Conservation (phyloP, 2,888 invertebrate species). For the Perithous albicinctus region DNA sequence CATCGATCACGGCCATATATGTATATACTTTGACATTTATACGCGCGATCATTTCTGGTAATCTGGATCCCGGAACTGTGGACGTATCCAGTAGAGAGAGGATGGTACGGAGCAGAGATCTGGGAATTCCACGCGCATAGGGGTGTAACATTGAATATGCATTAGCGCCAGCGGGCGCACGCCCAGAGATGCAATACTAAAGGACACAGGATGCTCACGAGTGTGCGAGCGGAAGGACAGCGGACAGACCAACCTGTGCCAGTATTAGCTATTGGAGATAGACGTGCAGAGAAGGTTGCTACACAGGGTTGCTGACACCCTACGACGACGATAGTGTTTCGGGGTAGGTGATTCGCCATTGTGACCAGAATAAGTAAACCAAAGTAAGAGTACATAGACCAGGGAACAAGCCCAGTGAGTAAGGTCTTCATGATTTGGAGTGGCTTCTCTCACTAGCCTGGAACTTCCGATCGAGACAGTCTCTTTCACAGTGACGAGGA, state of each 20-base stretch:
- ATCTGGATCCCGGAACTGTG: constrained; percentile 24
- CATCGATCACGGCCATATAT: constrained; percentile 4
- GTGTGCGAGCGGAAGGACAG: constrained; percentile 35
- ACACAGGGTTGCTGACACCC: constrained; percentile 61
- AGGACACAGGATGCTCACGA: constrained; percentile 29
- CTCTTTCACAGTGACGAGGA: constrained; percentile 6
- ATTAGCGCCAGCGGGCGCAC: constrained; percentile 76
- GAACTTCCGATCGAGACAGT: not conserved
- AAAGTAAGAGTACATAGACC: constrained; percentile 20
- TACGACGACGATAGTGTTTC: constrained; percentile 54
- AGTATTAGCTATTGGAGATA: constrained; percentile 24
- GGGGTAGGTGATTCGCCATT: constrained; percentile 75
- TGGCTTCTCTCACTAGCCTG: constrained; percentile 28
- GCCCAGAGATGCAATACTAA: constrained; percentile 72
- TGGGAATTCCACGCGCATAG: constrained; percentile 64
- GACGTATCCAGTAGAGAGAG: constrained; percentile 6
- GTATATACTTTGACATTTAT: constrained; percentile 12
- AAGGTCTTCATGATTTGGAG: constrained; percentile 32
- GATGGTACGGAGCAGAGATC: constrained; percentile 51
- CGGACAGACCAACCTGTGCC: constrained; percentile 9
- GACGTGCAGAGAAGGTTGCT: constrained; percentile 46
- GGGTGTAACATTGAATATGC: constrained; percentile 82
- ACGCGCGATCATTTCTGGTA: constrained; percentile 20
- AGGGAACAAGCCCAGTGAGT: constrained; percentile 29
- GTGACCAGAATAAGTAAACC: constrained; percentile 78